phyloP scores from a whole-genome alignment of 2,797 vertebrate genomes.

The Carcharodon carcharias region DNA sequence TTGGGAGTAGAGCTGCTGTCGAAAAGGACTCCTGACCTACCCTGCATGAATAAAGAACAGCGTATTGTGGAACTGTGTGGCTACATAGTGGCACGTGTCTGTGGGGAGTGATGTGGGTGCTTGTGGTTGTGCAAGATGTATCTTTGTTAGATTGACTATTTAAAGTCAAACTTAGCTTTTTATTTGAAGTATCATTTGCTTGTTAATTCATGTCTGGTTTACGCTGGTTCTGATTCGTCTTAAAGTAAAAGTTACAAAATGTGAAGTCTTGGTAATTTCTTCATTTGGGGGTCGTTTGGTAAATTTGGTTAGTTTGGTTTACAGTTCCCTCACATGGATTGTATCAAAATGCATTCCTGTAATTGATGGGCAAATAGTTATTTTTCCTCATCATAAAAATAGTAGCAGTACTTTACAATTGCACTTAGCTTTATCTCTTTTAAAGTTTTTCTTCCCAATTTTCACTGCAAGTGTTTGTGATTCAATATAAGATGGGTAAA shows the following conservation, averaged over 20 bases:
- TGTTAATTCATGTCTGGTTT: background rate
- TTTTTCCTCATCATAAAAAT: background rate
- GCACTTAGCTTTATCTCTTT: background rate
- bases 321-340: background rate
- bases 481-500: background rate
- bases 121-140: too few relatives aligned
- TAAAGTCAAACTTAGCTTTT: background rate
- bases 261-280: background rate
- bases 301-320: too few relatives aligned
- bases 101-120: too few relatives aligned
- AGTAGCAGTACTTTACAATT: background rate
- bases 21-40: background rate
- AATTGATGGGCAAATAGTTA: background rate
- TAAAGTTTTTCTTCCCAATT: background rate
- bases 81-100: background rate
- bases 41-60: background rate
- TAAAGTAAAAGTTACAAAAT: background rate
- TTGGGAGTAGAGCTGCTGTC: too few relatives aligned
- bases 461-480: background rate
- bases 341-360: background rate
- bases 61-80: background rate
- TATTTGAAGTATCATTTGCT: background rate
- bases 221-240: background rate
- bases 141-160: too few relatives aligned
- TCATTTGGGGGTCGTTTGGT: too few relatives aligned